Evolutionary conservation across 2,113 vertebrate species (phyloP), one percentile per base, ranked within the genome.

Genomic region (Sakesphorus luctuosus): DNA sequence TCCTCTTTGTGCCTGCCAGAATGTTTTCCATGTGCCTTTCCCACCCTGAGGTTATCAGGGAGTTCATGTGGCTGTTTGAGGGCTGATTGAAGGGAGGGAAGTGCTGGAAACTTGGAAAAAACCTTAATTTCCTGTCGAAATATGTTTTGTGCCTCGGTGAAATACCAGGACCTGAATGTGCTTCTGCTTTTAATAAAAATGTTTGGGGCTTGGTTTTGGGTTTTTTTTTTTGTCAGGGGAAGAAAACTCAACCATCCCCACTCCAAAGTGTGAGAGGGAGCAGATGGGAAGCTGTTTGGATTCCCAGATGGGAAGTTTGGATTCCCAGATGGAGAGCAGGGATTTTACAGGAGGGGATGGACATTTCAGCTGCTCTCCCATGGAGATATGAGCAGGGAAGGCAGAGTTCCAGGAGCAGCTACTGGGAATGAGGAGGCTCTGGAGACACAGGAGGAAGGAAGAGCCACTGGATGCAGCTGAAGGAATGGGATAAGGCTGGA

Each of bases 131-230:
- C 90, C 92, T 95, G 94, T 93, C 52, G 90, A 96, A 93, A 93
- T 92, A 93, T 75, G 84, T 74, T 96, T 93, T 96, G 92, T 95
- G 93, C 93, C 90, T 84, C 4, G 50, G 59, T 80, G 79, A 95
- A 97, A 94, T 90, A 83, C 62, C 78, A 25, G 67, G 90, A 67
- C 85, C 68, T 63, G 91, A 83, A 52, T n/a, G 49, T 44, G 56
- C 63, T 79, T 94, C 94, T 97, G 95, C 50, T 93, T 97, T 94
- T 68, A 95, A 95, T 97, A 90, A 97, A 95, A 88, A 81, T 84
- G 65, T 95, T 95, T 93, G 44, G 93, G 72, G 35, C 35, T 95
- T 40, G 89, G 19, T 3, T 89, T 95, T 55, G 46, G 28, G 26
- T 14, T 29, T 59, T 35, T n/a, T 35, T 25, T 61, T 59, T 94